These are phyloP conservation scores for Platynereis dumerilii DNA, from an alignment of 2,888 invertebrate species.

Conservation along the genomic window DNA sequence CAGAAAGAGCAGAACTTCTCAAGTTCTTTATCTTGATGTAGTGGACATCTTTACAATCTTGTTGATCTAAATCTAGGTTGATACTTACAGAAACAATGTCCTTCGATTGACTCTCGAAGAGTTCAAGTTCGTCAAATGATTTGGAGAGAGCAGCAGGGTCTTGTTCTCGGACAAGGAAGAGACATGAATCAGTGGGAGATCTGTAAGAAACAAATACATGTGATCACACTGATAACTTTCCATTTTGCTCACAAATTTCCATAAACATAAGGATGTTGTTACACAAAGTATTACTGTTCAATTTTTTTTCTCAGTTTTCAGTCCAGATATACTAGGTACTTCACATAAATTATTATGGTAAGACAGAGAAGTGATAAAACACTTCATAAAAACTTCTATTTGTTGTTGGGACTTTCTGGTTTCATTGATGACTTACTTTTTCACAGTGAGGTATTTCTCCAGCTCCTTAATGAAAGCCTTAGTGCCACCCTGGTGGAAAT, in stretches of 20 bases:
- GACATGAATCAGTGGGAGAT: constrained; percentile 75
- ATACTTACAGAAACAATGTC: constrained; percentile 65
- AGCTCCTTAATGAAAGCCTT: constrained; percentile 71
- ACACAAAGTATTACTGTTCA: background rate
- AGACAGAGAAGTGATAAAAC: too few species aligned
- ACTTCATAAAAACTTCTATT: too few species aligned
- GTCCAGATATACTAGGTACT: too few species aligned
- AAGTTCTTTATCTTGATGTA: too few species aligned
- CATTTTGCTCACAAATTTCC: background rate
- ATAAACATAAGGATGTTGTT: background rate
- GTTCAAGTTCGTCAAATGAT: constrained; percentile 86
- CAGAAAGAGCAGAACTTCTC: too few species aligned
- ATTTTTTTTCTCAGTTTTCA: too few species aligned
- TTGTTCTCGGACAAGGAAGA: constrained; percentile 73
- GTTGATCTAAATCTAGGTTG: too few species aligned
- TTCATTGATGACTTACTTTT: constrained; percentile 33
- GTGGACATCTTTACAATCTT: too few species aligned
- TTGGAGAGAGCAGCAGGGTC: constrained; percentile 72
- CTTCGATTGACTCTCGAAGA: constrained; percentile 72
- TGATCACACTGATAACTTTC: too few species aligned
- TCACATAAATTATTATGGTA: too few species aligned
- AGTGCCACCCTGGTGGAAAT: constrained; percentile 87
- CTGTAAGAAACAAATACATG: constrained; percentile 59
- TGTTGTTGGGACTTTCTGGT: too few species aligned
- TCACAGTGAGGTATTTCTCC: constrained; percentile 35